Evolutionary conservation across 2,888 invertebrate species (phyloP).

Genomic region (Crioceris asparagi): DNA sequence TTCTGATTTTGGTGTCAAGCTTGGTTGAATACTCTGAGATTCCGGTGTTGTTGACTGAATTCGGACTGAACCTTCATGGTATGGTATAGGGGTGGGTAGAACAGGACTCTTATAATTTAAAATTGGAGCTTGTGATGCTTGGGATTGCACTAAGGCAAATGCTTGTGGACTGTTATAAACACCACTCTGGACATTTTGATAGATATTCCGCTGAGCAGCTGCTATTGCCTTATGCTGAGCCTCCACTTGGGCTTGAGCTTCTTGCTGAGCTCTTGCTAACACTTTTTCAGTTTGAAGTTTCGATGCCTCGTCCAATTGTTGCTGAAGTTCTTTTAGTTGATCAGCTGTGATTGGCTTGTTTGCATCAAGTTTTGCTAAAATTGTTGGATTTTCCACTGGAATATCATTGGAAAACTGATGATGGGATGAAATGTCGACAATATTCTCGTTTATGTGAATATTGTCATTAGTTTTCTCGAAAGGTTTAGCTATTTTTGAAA

Average conservation of each 20-base stretch:
- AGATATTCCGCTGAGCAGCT: constrained; percentile 21
- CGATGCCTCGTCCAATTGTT: constrained; percentile 29
- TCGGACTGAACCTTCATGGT: too few species aligned
- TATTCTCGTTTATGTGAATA: background rate
- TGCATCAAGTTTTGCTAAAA: constrained; percentile 33
- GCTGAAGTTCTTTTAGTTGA: constrained; percentile 24
- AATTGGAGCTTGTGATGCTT: too few species aligned
- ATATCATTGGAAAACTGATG: background rate
- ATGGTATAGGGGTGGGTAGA: too few species aligned
- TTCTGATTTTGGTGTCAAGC: too few species aligned
- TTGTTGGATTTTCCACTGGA: constrained; percentile 37
- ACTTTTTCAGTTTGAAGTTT: constrained; percentile 25
- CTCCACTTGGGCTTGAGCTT: constrained; percentile 28
- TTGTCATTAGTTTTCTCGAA: constrained; percentile 13
- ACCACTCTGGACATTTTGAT: constrained; percentile 15
- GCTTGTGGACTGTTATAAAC: background rate
- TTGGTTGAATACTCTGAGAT: too few species aligned
- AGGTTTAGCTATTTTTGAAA: constrained; percentile 11
- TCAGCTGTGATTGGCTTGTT: background rate
- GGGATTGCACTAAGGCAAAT: too few species aligned
- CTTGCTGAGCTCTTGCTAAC: constrained; percentile 26
- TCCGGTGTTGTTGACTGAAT: too few species aligned
- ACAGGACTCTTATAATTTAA: too few species aligned
- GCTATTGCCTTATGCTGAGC: constrained; percentile 28
- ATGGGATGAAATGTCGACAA: background rate